These are phyloP conservation scores for Cephus sareptanus DNA, from an alignment of 2,888 invertebrate genomes.

Conservation along the genomic window DNA sequence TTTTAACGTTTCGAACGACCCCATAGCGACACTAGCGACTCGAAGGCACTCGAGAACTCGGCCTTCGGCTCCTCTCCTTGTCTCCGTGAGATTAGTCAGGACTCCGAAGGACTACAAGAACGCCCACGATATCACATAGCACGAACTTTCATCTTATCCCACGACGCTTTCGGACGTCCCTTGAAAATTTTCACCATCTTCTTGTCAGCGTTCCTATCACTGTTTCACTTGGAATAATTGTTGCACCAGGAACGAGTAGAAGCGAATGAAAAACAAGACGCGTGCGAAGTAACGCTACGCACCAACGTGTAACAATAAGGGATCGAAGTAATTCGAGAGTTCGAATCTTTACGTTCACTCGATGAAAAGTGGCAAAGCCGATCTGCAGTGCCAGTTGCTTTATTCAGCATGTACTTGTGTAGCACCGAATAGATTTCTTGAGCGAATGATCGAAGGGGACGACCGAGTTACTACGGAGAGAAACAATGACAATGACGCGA, in stretches of 20 bases:
- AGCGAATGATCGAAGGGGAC: neutral
- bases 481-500: neutral
- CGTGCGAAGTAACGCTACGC: neutral
- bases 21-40: neutral
- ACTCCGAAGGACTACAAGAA: neutral
- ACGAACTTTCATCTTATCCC: neutral
- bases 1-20: neutral
- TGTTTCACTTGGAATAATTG: neutral
- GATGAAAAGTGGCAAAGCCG: neutral
- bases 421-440: neutral
- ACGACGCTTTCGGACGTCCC: neutral
- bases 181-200: neutral
- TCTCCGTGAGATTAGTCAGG: neutral
- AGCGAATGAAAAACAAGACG: neutral
- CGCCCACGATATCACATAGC: neutral
- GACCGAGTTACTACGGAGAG: neutral
- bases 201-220: neutral
- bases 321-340: neutral
- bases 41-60: neutral
- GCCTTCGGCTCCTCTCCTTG: neutral
- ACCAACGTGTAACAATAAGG: neutral
- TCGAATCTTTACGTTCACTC: neutral
- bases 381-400: neutral
- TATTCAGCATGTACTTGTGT: neutral
- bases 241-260: neutral